Conservation (phyloP, 64 coral and sea anemone genomes). For the Catalaphyllia jardinei region DNA sequence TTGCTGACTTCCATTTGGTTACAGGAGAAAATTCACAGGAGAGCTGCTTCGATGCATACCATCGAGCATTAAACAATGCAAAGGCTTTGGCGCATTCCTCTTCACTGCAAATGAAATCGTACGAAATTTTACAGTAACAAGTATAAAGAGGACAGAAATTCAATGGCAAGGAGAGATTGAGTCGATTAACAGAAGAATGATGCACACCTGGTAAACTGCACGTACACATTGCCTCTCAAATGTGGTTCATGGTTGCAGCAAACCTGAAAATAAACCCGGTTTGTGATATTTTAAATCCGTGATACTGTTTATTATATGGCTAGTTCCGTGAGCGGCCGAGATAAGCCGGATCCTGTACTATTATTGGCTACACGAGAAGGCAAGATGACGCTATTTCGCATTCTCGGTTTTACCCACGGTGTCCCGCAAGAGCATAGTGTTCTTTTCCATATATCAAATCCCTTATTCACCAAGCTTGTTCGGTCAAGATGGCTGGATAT, state of each 20-base stretch:
- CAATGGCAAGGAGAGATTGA: too few species aligned
- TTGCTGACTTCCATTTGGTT: slow-evolving; percentile 97
- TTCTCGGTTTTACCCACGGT: too few species aligned
- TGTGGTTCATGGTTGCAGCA: slow-evolving; percentile 97
- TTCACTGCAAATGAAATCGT: slow-evolving; percentile 48
- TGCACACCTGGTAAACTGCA: slow-evolving; percentile 80
- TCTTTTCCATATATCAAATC: too few species aligned
- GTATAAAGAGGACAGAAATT: neutral
- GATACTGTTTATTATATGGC: too few species aligned
- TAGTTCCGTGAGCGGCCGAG: too few species aligned
- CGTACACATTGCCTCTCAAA: slow-evolving; percentile 96
- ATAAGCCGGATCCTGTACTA: neutral
- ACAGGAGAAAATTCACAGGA: slow-evolving; percentile 98
- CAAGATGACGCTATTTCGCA: neutral
- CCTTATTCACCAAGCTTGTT: too few species aligned
- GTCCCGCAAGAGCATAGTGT: too few species aligned
- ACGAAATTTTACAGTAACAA: neutral
- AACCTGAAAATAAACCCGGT: slow-evolving; percentile 50
- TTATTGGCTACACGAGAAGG: neutral
- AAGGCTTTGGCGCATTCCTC: slow-evolving; percentile 88
- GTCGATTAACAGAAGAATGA: neutral
- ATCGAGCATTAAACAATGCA: slow-evolving; percentile 92
- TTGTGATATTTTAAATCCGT: neutral
- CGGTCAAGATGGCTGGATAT: too few species aligned
- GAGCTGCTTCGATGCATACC: slow-evolving; percentile 91